Percentiles rank a stretch among this genome's conserved stretches.
phyloP scores from a whole-genome alignment of 37 sponge, comb jelly and placozoan genomes.

The Spongilla lacustris region DNA sequence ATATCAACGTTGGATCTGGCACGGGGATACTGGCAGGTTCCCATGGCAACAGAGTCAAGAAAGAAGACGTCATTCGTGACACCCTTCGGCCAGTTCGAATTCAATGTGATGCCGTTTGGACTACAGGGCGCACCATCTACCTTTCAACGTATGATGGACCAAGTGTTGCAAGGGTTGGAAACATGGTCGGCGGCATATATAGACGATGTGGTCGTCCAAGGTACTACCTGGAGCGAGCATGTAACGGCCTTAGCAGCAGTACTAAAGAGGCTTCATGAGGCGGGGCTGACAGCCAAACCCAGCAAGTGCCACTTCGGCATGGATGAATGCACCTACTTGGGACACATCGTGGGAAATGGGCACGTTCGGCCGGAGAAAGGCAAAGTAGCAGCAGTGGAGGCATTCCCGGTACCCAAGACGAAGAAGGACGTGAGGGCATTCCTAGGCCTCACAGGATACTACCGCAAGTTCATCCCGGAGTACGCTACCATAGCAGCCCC shows the following conservation, averaged over 20 bases:
- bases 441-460: too few species aligned
- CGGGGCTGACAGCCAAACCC: too few species aligned
- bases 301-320: too few species aligned
- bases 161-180: conserved; percentile 8
- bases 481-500: too few species aligned
- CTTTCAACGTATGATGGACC: conserved; percentile 78
- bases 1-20: conserved; percentile 59
- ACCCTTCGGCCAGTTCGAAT: conserved; percentile 60
- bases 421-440: conserved; percentile 69
- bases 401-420: conserved; percentile 31
- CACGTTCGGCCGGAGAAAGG: conserved; percentile 29
- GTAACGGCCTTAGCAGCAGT: conserved; percentile 23
- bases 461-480: too few species aligned
- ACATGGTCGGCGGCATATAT: conserved; percentile 54
- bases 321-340: too few species aligned
- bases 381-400: conserved; percentile 51
- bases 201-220: conserved; percentile 64
- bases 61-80: conserved; percentile 53
- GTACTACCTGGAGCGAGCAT: conserved; percentile 57
- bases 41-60: conserved; percentile 19
- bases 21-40: conserved; percentile 74
- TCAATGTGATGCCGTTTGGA: conserved; percentile 63
- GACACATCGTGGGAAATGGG: conserved; percentile 44
- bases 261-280: conserved; percentile 9
- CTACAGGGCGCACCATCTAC: conserved; percentile 60